These are phyloP conservation scores for Pseudocheirus occidentalis DNA, from an alignment of 2,797 vertebrate genomes.

Conservation along the genomic window DNA sequence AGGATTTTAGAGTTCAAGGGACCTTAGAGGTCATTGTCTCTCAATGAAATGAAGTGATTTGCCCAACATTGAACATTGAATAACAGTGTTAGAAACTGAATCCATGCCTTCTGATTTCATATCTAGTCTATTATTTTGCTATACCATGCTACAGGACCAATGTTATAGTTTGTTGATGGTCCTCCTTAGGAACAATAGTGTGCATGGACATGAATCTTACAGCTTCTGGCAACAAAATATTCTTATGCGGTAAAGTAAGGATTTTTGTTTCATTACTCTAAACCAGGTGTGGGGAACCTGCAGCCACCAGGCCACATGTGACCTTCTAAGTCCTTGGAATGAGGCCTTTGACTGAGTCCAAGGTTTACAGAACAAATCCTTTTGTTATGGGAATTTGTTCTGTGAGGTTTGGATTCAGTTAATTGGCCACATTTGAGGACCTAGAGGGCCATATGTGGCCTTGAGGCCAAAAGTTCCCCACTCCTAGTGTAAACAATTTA, in stretches of 20 bases:
- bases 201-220: neutral
- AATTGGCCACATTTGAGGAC: no score
- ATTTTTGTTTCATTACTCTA: neutral
- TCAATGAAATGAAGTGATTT: neutral
- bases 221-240: neutral
- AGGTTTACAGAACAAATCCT: no score
- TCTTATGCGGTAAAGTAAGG: neutral
- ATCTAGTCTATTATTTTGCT: neutral
- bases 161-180: neutral
- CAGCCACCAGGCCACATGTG: no score
- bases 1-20: neutral
- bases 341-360: no score
- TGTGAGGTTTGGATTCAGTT: no score
- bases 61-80: neutral
- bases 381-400: no score
- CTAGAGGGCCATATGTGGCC: no score
- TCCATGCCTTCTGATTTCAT: neutral
- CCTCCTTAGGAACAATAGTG: neutral
- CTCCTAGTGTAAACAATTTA: neutral
- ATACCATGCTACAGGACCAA: neutral
- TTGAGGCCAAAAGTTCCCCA: no score
- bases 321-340: no score
- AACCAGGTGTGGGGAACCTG: neutral
- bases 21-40: neutral
- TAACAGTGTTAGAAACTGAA: neutral